Conservation (phyloP, 2,888 invertebrate genomes). For the Hirtodrosophila confusa region DNA sequence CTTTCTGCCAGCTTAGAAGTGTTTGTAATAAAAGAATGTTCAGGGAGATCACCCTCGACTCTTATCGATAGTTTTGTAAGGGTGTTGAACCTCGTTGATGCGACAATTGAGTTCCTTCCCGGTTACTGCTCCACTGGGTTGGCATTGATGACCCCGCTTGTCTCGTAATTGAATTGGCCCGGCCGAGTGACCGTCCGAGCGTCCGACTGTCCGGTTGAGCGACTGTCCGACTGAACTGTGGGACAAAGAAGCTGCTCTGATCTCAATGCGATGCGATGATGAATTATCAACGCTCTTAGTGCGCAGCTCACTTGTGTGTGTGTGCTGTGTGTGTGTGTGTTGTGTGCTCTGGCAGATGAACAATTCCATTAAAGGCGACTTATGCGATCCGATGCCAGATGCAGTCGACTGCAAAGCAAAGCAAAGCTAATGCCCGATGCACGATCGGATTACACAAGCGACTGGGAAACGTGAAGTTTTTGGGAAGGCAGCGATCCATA, state of each 20-base stretch:
- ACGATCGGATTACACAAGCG: constrained; percentile 49
- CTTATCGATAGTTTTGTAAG: constrained; percentile 3
- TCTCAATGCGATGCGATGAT: constrained; percentile 36
- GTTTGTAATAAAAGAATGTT: too few species aligned
- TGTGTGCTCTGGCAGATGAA: constrained; percentile 28
- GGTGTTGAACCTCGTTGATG: constrained; percentile 12
- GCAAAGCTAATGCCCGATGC: constrained; percentile 19
- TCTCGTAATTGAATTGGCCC: constrained; percentile 51
- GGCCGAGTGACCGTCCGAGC: constrained; percentile 2
- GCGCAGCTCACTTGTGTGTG: too few species aligned
- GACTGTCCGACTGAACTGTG: not conserved
- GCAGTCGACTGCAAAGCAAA: constrained; percentile 27
- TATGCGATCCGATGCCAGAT: constrained; percentile 39
- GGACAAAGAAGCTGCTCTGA: constrained; percentile 33
- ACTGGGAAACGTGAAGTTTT: constrained; percentile 41
- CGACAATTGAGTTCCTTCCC: not conserved
- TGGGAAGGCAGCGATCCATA: constrained; percentile 52
- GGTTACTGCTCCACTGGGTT: constrained; percentile 16
- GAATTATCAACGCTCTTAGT: constrained; percentile 54
- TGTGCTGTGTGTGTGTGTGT: constrained; percentile 2
- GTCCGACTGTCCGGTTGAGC: not conserved
- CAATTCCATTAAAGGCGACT: constrained; percentile 58
- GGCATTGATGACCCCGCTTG: constrained; percentile 38
- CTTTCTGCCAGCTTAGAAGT: too few species aligned
- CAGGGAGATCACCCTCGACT: too few species aligned